Evolutionary conservation across 2,888 invertebrate genomes (phyloP).

Genomic region (Caenorhabditis virilis): DNA sequence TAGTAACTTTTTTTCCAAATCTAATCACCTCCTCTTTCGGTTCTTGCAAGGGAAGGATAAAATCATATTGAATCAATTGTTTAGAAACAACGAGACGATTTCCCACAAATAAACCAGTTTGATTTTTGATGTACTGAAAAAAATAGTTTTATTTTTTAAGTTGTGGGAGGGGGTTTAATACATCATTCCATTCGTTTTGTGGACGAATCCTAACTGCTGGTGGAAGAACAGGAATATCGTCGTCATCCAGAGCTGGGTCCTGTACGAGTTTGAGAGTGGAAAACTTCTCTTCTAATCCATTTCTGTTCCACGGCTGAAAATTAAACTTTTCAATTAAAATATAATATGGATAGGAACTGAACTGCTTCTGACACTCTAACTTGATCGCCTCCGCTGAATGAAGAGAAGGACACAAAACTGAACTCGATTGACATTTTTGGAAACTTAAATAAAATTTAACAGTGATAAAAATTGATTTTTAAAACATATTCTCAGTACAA

Average conservation of each 20-base stretch:
- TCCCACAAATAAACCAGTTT: slow-evolving; percentile 23
- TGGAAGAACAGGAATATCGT: slow-evolving; percentile 7
- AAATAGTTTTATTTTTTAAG: neutral
- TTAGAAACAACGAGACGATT: slow-evolving; percentile 22
- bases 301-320: slow-evolving; percentile 28
- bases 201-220: neutral
- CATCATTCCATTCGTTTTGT: slow-evolving; percentile 24
- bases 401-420: slow-evolving; percentile 8
- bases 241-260: slow-evolving; percentile 10
- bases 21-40: neutral
- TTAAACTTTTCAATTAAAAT: neutral
- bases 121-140: slow-evolving; percentile 11
- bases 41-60: slow-evolving; percentile 19
- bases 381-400: slow-evolving; percentile 9
- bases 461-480: neutral
- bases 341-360: too few species aligned
- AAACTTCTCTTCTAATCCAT: slow-evolving; percentile 6
- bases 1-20: neutral
- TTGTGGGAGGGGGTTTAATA: neutral
- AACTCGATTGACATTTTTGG: neutral
- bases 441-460: neutral
- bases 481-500: too few species aligned
- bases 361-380: slow-evolving; percentile 18
- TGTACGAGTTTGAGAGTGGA: neutral
- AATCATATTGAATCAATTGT: slow-evolving; percentile 26